Evolutionary conservation across 2,113 vertebrate species (phyloP), one percentile per base, ranked within the genome.

Genomic region (Rhea americana): DNA sequence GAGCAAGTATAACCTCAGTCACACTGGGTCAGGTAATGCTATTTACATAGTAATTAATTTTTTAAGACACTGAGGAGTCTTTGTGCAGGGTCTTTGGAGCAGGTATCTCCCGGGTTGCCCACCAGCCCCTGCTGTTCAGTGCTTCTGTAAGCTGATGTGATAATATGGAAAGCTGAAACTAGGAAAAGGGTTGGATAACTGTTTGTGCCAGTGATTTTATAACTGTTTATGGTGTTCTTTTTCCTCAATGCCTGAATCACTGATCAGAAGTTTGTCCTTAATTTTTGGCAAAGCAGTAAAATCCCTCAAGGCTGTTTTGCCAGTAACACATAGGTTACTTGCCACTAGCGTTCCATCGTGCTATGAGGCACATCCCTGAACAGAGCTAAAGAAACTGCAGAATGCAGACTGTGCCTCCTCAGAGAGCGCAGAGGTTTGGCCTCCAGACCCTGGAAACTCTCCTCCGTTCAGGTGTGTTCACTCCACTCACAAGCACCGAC

Each of bases 131-230:
- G 30, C 16, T 58, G 32, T 32, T 58, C 28, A 30, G n/a, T 10
- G 0, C 2, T 28, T 41, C 39, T 18, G 15, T 4, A 17, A 26
- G 63, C n/a, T 39, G 39, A 13, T 3, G 48, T 0, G 3, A n/a
- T 14, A 0, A 1, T 10, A 28, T 30, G 15, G 50, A 35, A 17
- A 35, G 58, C 5, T 0, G 43, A 21, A 19, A 26, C 8, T 5
- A 70, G 30, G 50, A 25, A 84, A 71, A 71, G 16, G 43, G 25
- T 10, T 6, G 7, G 67, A 10, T 20, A 35, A 32, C 2, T 15
- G 13, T 22, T 70, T 74, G 28, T 8, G 7, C 3, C 16, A 75
- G 32, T 0, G 0, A 43, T 26, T 66, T 65, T 16, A 2, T 28
- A 70, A 58, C 5, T 30, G 4, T 7, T 41, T 41, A 22, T n/a